These are phyloP conservation scores for Bursaphelenchus mucronatus DNA, from an alignment of 1,140 invertebrate genomes.

Conservation along the genomic window DNA sequence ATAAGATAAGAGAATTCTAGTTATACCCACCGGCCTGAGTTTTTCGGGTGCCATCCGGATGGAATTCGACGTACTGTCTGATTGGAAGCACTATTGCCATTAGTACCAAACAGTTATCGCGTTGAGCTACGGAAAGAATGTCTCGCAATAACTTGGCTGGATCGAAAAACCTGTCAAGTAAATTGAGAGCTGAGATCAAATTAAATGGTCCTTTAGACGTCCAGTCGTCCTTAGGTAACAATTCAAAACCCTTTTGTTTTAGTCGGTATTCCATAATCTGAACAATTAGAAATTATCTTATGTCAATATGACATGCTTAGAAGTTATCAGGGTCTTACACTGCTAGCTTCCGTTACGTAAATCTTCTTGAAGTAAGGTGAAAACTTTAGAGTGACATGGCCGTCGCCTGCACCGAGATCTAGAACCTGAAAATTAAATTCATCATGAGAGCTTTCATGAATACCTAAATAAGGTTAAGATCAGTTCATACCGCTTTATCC, in stretches of 20 bases:
- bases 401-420: constrained; percentile 86
- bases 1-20: not conserved
- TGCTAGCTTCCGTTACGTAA: constrained; percentile 80
- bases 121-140: constrained; percentile 30
- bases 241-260: constrained; percentile 64
- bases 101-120: constrained; percentile 69
- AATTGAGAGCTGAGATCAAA: constrained; percentile 79
- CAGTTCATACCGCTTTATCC: constrained; percentile 29
- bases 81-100: constrained; percentile 82
- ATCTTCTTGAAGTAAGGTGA: constrained; percentile 67
- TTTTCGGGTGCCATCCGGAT: constrained; percentile 25
- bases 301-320: not conserved
- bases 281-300: constrained; percentile 1
- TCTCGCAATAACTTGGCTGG: constrained; percentile 71
- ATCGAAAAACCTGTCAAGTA: constrained; percentile 79
- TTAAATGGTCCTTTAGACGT: constrained; percentile 67
- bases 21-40: not conserved
- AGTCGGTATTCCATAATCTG: constrained; percentile 55
- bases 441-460: constrained; percentile 45
- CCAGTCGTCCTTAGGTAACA: constrained; percentile 76
- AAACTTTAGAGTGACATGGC: constrained; percentile 75
- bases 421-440: constrained; percentile 65
- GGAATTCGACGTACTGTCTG: constrained; percentile 79
- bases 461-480: constrained; percentile 32
- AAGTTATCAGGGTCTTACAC: constrained; percentile 60